These are phyloP conservation scores for Tadarida brasiliensis DNA, from an alignment of 2,797 vertebrate genomes.

Conservation along the genomic window DNA sequence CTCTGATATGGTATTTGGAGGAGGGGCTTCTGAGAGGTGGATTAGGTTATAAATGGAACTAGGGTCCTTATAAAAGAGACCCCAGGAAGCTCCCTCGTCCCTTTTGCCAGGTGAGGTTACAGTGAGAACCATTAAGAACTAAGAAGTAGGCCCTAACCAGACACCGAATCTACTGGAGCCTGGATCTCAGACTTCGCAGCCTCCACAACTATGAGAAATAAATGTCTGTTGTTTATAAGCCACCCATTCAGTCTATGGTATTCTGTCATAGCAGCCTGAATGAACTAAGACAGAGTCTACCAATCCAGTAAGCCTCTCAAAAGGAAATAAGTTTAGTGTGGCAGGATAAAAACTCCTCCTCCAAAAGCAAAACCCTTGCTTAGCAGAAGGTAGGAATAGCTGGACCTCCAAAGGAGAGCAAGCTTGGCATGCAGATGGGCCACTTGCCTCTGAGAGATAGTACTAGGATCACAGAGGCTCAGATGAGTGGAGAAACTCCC, in stretches of 20 bases:
- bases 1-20: not conserved
- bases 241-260: not conserved
- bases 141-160: not conserved
- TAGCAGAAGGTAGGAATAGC: slow-evolving; percentile 7
- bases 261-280: not conserved
- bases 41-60: not conserved
- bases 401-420: not conserved
- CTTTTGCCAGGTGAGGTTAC: not conserved
- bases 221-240: not conserved
- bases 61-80: not conserved
- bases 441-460: not conserved
- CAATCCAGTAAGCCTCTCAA: not conserved
- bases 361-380: not conserved
- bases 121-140: not conserved
- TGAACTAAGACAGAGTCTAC: not conserved
- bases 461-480: not conserved
- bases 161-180: not conserved
- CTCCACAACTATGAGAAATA: not conserved
- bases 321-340: not conserved
- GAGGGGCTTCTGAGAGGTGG: not conserved
- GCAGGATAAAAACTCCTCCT: not conserved
- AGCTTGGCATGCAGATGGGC: not conserved
- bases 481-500: not conserved
- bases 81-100: not conserved
- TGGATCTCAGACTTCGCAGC: not conserved